Base-by-base conservation (phyloP, 2,113 vertebrate species). In the Callospermophilus lateralis region DNA sequence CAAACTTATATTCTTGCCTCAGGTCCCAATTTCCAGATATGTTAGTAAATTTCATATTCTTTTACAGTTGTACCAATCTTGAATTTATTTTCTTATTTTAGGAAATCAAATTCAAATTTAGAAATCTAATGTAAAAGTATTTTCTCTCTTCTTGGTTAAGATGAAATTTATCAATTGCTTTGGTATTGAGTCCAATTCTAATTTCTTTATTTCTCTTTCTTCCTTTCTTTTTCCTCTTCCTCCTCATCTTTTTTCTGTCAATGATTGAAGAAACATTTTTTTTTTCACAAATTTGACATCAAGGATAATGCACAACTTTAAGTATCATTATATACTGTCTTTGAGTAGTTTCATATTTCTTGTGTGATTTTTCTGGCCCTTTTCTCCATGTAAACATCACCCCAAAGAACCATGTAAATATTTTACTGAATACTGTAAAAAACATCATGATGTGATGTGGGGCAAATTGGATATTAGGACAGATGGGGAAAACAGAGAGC, bases 21-120 rank as follows among this genome's bases (percentile, higher is more conserved):
- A 20, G 28, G 0, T 5, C 1, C 12, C 6, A 9, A 30, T 34
- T n/a, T 77, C 68, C 74, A 65, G 34, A 74, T 19, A 22, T 8
- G 24, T 2, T 63, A 76, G 5, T 72, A 67, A 73, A 65, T 81
- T 24, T 89, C 37, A 42, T 72, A 70, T 20, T 2, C 37, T 37
- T 87, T 65, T 81, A 77, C 4, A 86, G 89, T 3, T 77, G 42
- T 53, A n/a, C 13, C 2, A 89, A n/a, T n/a, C 16, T 89, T 86
- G 61, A 91, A 70, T 76, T 51, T 81, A 67, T n/a, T 24, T 39
- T 74, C 34, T 85, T 70, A 3, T 65, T 88, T 89, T 67, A 68
- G 4, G 13, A 4, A 32, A 77, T 85, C 15, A 68, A 28, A 65
- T 76, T 58, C 3, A 90, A 55, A 30, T 91, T 90, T 55, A 19